Evolutionary conservation across 2,888 invertebrate species (phyloP).

Genomic region (Aspidapion aeneum): DNA sequence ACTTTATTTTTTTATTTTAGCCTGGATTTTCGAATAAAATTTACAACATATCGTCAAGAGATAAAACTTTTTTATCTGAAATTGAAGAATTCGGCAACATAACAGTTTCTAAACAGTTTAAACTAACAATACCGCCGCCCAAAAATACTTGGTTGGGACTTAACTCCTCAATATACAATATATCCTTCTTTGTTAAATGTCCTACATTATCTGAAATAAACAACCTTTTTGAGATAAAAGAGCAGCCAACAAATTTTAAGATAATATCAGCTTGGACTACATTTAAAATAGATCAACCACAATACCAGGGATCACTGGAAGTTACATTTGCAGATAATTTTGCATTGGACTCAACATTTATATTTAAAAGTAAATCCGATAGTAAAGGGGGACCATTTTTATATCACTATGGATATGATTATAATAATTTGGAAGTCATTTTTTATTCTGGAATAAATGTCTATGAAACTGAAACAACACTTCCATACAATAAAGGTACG

Average conservation of each 20-base stretch:
- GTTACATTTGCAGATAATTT: constrained; percentile 6
- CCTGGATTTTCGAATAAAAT: constrained; percentile 10
- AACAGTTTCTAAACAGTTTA: constrained; percentile 12
- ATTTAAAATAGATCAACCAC: constrained; percentile 8
- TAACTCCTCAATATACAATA: neutral
- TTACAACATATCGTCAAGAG: constrained; percentile 15
- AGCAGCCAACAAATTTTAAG: constrained; percentile 5
- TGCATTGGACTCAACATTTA: constrained; percentile 9
- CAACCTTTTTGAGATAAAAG: constrained; percentile 5
- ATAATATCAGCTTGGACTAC: constrained; percentile 1
- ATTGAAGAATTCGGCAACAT: constrained; percentile 13
- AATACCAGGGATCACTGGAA: neutral
- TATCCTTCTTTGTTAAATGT: constrained; percentile 12
- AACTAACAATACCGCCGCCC: constrained; percentile 9
- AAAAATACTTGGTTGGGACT: constrained; percentile 10
- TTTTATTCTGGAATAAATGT: constrained; percentile 13
- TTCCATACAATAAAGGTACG: constrained; percentile 16
- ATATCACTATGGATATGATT: constrained; percentile 14
- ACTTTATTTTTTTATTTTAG: constrained; percentile 4
- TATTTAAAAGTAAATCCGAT: constrained; percentile 2
- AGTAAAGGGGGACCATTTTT: neutral
- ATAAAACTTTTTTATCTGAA: constrained; percentile 15
- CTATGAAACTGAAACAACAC: constrained; percentile 9
- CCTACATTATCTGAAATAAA: constrained; percentile 11
- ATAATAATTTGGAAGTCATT: constrained; percentile 9